Evolutionary conservation across 1,140 invertebrate genomes (phyloP).

Genomic region (Scaptodrosophila lebanonensis): DNA sequence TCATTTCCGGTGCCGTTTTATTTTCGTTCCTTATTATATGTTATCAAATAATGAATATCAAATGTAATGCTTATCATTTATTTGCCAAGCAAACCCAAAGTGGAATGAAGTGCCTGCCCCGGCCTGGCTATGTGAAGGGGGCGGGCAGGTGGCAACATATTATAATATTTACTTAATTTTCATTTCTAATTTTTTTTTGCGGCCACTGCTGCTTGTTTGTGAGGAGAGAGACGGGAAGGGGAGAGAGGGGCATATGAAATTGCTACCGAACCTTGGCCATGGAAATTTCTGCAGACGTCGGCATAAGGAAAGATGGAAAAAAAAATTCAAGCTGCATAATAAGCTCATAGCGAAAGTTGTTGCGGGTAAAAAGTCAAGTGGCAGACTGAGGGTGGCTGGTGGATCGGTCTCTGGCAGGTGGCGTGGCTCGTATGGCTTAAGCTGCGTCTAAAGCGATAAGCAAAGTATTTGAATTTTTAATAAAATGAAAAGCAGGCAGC

Average conservation of each 20-base stretch:
- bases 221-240: too few species aligned
- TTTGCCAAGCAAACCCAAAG: constrained; percentile 64
- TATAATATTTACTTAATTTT: constrained; percentile 77
- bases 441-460: constrained; percentile 68
- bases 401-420: constrained; percentile 1
- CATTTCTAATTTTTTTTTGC: constrained; percentile 63
- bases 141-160: constrained; percentile 54
- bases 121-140: too few species aligned
- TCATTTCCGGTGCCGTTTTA: constrained; percentile 64
- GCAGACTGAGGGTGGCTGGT: constrained; percentile 8
- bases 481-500: constrained; percentile 71
- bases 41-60: constrained; percentile 78
- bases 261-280: constrained; percentile 47
- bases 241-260: constrained; percentile 49
- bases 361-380: constrained; percentile 45
- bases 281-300: background rate
- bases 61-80: constrained; percentile 77
- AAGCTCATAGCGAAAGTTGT: constrained; percentile 52
- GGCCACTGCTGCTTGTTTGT: constrained; percentile 18
- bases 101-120: constrained; percentile 13
- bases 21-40: constrained; percentile 70
- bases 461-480: constrained; percentile 74
- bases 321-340: constrained; percentile 59
- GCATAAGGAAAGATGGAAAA: constrained; percentile 5
- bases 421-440: constrained; percentile 50